These are phyloP conservation scores for Buphagus erythrorhynchus DNA, from an alignment of 2,797 vertebrate species.

Conservation along the genomic window DNA sequence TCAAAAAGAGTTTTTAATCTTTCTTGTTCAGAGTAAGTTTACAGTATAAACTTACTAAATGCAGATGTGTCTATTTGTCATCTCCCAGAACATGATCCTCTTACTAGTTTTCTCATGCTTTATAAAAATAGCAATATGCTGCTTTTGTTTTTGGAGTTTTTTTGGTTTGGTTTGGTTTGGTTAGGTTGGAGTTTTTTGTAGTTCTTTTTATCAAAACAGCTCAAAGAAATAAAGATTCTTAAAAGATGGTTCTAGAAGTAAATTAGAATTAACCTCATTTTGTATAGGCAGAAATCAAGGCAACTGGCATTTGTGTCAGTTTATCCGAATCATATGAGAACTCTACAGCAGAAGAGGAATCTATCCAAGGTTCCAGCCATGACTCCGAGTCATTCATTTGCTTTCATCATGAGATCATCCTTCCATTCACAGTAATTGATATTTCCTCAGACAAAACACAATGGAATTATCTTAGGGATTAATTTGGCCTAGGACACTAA, in stretches of 20 bases:
- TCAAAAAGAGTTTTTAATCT: constrained; percentile 40
- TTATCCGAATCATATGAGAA: not conserved
- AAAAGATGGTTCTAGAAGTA: not conserved
- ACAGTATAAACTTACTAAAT: constrained; percentile 35
- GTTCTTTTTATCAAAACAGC: not conserved
- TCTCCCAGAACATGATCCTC: not conserved
- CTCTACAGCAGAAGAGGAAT: not conserved
- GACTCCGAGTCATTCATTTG: not conserved
- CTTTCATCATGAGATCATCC: constrained; percentile 51
- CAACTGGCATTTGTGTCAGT: not conserved
- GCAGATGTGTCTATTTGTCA: not conserved
- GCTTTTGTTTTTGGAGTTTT: not conserved
- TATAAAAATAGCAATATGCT: not conserved
- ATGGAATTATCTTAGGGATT: constrained; percentile 30
- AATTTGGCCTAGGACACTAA: constrained; percentile 32
- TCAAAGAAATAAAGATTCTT: not conserved
- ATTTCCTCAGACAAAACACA: constrained; percentile 34
- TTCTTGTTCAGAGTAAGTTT: constrained; percentile 5
- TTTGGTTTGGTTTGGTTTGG: not conserved
- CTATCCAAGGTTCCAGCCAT: not conserved
- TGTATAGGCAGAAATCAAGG: not conserved
- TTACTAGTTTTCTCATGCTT: not conserved
- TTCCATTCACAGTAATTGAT: constrained; percentile 13
- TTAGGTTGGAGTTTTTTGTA: not conserved
- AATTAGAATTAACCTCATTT: not conserved